Base-by-base conservation (phyloP, 2,113 vertebrate species). In the Xiphophorus maculatus region DNA sequence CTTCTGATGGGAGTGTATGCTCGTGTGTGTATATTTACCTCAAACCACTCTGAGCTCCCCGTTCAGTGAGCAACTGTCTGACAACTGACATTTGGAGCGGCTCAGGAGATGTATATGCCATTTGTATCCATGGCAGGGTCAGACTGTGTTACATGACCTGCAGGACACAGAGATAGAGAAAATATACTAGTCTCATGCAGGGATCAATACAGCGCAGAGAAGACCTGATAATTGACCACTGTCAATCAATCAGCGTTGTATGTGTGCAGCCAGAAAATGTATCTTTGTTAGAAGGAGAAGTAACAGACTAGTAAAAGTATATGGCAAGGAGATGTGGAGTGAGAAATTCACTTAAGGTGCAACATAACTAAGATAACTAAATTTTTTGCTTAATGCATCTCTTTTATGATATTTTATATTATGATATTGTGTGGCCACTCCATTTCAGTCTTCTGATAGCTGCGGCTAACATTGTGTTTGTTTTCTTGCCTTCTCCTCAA, bases 61-160 rank as follows among this genome's bases (percentile, higher is more conserved):
- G 60, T 76, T 61, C 69, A 69, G 64, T 28, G 73, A 61, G 78
- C 74, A 85, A 63, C 76, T 27, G 73, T 82, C 75, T 93, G 92
- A 91, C 91, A 87, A 89, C 75, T 93, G 92, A 93, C 91, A 92
- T 93, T 92, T 93, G 88, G 86, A 87, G 88, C n/a, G 7, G 80
- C 87, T 81, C 77, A 64, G 81, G 79, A 91, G 90, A 93, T 81
- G 83, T 89, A 89, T 91, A 83, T 92, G 91, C 91, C 90, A 93
- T 93, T 93, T 93, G 92, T 92, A 86, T 92, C 90, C 73, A 51
- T 84, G 89, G 89, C 90, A 84, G 91, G 91, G 91, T 93, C 89
- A 92, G 79, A 89, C 84, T 78, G 69, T 89, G 90, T 88, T 88
- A 87, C 89, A 83, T 85, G 91, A 92, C 91, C 92, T 89, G 88